These are phyloP conservation scores for Parasteatoda lunata DNA, from an alignment of 2,888 invertebrate species.

Conservation along the genomic window DNA sequence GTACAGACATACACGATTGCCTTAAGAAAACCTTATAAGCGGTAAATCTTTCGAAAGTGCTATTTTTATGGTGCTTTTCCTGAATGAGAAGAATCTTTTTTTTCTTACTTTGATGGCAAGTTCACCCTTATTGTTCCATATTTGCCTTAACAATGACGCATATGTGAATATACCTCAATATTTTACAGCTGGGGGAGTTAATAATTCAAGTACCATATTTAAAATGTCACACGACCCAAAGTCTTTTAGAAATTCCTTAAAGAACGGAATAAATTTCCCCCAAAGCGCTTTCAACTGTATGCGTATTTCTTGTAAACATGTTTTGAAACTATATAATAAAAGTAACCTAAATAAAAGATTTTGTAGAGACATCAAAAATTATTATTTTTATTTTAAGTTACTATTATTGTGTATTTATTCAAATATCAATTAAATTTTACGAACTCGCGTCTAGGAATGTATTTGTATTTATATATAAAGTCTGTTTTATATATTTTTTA, in stretches of 20 bases:
- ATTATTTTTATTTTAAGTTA: too few relatives aligned
- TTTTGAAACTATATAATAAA: too few relatives aligned
- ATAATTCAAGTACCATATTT: not conserved
- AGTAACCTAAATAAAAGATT: too few relatives aligned
- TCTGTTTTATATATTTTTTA: too few relatives aligned
- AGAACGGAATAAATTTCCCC: not conserved
- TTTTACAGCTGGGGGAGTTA: not conserved
- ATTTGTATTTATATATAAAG: too few relatives aligned
- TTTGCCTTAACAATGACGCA: not conserved
- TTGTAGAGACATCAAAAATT: too few relatives aligned
- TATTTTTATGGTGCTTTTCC: not conserved
- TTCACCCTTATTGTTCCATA: not conserved
- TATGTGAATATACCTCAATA: not conserved
- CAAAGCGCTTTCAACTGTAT: not conserved
- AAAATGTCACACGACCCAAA: not conserved
- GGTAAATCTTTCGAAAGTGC: slow-evolving; percentile 2
- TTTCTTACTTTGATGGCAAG: not conserved
- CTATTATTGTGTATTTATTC: too few relatives aligned
- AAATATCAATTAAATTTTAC: too few relatives aligned
- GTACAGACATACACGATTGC: slow-evolving; percentile 1
- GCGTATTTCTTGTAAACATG: too few relatives aligned
- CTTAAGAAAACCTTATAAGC: slow-evolving; percentile 3
- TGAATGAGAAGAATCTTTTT: not conserved
- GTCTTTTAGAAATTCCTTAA: not conserved
- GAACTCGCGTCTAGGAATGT: too few relatives aligned